These are phyloP conservation scores for Orientallactaga sibirica DNA, from an alignment of 2,797 vertebrate genomes.

Conservation along the genomic window DNA sequence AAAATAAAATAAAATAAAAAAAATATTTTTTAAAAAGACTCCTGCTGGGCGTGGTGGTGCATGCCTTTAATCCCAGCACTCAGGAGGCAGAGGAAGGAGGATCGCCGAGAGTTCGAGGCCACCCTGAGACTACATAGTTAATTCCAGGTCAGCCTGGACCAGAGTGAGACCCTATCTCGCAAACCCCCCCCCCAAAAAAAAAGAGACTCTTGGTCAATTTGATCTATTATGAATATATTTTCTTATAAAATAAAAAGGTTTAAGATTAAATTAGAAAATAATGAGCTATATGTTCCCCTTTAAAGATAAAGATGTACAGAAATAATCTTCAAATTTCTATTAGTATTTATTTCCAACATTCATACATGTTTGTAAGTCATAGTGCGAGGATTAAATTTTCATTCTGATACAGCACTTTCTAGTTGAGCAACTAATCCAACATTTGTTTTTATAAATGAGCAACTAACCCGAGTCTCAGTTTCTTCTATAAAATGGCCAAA, in stretches of 20 bases:
- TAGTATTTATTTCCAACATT: not conserved
- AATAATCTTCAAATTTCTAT: not conserved
- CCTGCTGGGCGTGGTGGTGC: no score
- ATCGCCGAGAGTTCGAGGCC: no score
- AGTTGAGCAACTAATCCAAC: not conserved
- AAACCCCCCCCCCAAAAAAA: no score
- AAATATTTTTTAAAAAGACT: no score
- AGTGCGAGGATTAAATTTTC: not conserved
- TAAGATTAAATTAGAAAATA: conserved; percentile 5
- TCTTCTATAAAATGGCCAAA: conserved; percentile 27
- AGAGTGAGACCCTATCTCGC: no score
- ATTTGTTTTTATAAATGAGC: no score
- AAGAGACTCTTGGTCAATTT: no score
- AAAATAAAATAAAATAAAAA: no score
- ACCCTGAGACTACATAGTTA: no score
- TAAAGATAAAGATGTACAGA: conserved; percentile 5
- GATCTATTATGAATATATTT: not conserved
- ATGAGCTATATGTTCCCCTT: not conserved
- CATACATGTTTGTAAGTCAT: not conserved
- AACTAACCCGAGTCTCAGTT: not conserved
- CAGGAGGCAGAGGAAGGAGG: no score
- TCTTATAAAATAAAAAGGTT: not conserved
- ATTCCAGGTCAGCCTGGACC: no score
- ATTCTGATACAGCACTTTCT: not conserved
- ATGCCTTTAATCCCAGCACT: no score